Percentiles rank a stretch among this genome's conserved stretches.
phyloP scores from a whole-genome alignment of 2,888 invertebrate species.

The Gymnoscelis rufifasciata region DNA sequence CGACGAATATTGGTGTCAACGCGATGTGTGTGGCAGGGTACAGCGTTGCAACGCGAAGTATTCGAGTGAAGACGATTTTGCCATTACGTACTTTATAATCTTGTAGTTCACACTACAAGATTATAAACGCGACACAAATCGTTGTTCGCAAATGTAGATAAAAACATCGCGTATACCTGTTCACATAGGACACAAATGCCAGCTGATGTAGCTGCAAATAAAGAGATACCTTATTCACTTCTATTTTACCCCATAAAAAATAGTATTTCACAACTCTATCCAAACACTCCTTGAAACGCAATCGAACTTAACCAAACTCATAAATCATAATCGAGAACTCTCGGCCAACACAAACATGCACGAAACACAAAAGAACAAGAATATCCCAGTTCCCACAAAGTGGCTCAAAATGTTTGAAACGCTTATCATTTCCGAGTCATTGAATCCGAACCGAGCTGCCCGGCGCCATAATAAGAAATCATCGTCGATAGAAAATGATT shows the following conservation, averaged over 20 bases:
- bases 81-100: too few relatives aligned
- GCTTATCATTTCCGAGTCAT: constrained; percentile 61
- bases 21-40: too few relatives aligned
- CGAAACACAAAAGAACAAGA: constrained; percentile 19
- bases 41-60: too few relatives aligned
- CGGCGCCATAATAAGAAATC: constrained; percentile 52
- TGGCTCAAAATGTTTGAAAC: constrained; percentile 45
- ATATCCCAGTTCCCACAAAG: constrained; percentile 32
- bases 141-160: too few relatives aligned
- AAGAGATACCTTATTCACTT: neutral
- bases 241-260: neutral
- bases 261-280: neutral
- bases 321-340: neutral
- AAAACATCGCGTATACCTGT: too few relatives aligned
- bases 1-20: too few relatives aligned
- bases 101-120: too few relatives aligned
- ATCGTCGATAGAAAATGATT: constrained; percentile 46
- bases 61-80: too few relatives aligned
- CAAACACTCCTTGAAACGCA: neutral
- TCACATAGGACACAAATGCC: too few relatives aligned
- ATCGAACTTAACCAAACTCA: neutral
- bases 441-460: constrained; percentile 45
- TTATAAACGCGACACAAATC: too few relatives aligned
- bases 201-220: too few relatives aligned
- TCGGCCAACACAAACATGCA: constrained; percentile 12